Base-by-base conservation (phyloP, 1,140 invertebrate species). In the Ylistrum balloti region DNA sequence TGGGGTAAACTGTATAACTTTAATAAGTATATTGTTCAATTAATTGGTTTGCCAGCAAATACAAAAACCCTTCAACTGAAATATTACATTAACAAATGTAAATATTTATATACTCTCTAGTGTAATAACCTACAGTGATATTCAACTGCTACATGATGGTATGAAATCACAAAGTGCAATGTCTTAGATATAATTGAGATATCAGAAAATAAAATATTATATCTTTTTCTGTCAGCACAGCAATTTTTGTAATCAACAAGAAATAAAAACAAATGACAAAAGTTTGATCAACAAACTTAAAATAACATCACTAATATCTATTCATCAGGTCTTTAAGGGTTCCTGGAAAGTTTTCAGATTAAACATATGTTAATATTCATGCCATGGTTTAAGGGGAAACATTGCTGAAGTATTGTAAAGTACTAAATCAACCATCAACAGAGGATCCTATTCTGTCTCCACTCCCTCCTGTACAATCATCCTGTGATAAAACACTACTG, bases 361-460 rank as follows among this genome's bases (percentile, higher is more conserved):
- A 74, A 7, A 74, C 1, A 74, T 74, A 7, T 74, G n/a, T 74
- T 2, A 74, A 13, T 15, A 45, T 45, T 38, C 41, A 45, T 45
- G 41, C 0, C 41, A 45, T 1, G n/a, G 22, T 28, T 74, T 22
- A 74, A 28, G 56, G 17, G 9, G 28, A 74, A 74, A 74, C 0
- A 11, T 28, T 74, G 56, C 20, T 45, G 9, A 45, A 13, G 56
- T 74, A 74, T 74, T n/a, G 0, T 28, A n/a, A 28, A 74, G n/a
- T 7, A n/a, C 1, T 74, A n/a, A 74, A 74, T 74, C 22, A 74
- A 28, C 56, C 56, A 28, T 74, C 56, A 28, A 74, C 56, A 28
- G 56, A 74, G n/a, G 56, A 74, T 74, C 56, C 56, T n/a, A n/a
- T 74, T 28, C 9, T 74, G 56, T 74, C 56, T 28, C n/a, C 56